Evolutionary conservation across 1,140 invertebrate species (phyloP).

Genomic region (Zaprionus ghesquierei): DNA sequence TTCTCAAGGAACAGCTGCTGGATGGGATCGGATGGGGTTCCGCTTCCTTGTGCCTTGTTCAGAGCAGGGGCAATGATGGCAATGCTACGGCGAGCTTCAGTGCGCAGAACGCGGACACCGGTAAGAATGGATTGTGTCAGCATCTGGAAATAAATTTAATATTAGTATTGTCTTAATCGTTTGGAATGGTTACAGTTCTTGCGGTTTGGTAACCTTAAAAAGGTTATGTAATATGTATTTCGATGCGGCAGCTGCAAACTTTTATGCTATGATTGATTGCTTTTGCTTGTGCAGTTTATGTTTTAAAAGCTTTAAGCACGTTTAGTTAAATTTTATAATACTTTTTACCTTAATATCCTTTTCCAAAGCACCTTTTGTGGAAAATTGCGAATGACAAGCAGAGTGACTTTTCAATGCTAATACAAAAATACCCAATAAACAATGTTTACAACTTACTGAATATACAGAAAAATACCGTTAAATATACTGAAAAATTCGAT

Average conservation of each 20-base stretch:
- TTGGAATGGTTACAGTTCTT: not conserved
- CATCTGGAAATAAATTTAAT: conserved; percentile 68
- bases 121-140: conserved; percentile 73
- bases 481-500: not conserved
- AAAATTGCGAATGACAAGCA: conserved; percentile 35
- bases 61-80: conserved; percentile 87
- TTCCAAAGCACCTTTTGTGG: conserved; percentile 34
- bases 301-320: not conserved
- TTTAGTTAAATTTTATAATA: not conserved
- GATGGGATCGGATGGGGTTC: conserved; percentile 91
- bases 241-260: not conserved
- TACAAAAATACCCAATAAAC: conserved; percentile 5
- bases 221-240: conserved; percentile 71
- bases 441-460: not conserved
- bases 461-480: not conserved
- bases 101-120: conserved; percentile 68
- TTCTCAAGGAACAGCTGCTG: conserved; percentile 97
- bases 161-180: not conserved
- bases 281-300: not conserved
- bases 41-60: conserved; percentile 88
- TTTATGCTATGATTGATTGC: not conserved
- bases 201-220: conserved; percentile 74
- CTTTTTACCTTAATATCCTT: conserved; percentile 61
- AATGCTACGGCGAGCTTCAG: conserved; percentile 85
- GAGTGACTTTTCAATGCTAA: conserved; percentile 15